Evolutionary conservation across 2,888 invertebrate species (phyloP).

Genomic region (Anaspis maculata): DNA sequence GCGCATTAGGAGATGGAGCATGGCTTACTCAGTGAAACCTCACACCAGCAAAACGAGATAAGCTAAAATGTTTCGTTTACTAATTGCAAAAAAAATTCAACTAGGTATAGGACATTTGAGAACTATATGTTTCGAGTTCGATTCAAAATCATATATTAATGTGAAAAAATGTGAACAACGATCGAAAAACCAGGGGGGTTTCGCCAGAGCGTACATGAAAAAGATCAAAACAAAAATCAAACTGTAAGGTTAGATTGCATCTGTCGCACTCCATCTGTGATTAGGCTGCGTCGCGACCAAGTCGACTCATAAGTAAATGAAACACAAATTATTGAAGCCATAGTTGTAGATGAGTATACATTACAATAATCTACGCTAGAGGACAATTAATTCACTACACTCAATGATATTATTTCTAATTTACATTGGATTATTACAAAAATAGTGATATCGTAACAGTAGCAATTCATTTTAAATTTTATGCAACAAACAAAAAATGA

Average conservation of each 20-base stretch:
- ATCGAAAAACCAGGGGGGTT: background rate
- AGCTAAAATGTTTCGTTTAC: no score
- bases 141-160: no score
- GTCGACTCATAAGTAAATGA: conserved; percentile 1
- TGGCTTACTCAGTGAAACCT: no score
- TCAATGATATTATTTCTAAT: conserved; percentile 6
- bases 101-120: no score
- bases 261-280: no score
- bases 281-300: no score
- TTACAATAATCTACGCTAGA: conserved; percentile 10
- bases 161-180: background rate
- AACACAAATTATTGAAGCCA: conserved; percentile 2
- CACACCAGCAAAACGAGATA: no score
- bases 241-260: no score
- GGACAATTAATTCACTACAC: conserved; percentile 2
- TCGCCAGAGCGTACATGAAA: background rate
- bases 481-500: conserved; percentile 20
- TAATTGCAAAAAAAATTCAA: no score
- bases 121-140: no score
- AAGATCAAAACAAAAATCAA: background rate
- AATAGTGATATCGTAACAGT: conserved; percentile 26
- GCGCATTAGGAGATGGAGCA: no score
- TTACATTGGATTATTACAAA: conserved; percentile 24
- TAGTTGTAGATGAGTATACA: conserved; percentile 14
- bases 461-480: conserved; percentile 18